phyloP scores from a whole-genome alignment of 2,797 vertebrate species.

The Sphaeramia orbicularis region DNA sequence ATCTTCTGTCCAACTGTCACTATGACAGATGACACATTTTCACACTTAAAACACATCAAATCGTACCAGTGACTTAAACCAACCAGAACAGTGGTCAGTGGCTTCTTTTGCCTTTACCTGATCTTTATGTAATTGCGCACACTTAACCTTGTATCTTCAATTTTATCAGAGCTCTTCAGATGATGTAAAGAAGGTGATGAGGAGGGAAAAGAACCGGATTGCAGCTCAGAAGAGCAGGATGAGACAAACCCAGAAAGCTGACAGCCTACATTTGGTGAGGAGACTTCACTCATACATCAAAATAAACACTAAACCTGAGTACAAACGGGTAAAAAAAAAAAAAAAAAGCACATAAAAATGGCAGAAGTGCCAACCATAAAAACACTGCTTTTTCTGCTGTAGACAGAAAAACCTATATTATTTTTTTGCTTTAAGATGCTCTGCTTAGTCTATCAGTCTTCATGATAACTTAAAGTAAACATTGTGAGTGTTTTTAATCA shows the following conservation, averaged over 20 bases:
- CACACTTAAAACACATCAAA: too few relatives aligned
- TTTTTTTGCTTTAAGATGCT: too few relatives aligned
- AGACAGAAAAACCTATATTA: too few relatives aligned
- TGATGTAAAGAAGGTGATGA: conserved; percentile 93
- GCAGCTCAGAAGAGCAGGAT: conserved; percentile 98
- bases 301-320: background rate
- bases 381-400: background rate
- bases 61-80: too few relatives aligned
- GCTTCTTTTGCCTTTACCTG: background rate
- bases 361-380: too few relatives aligned
- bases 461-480: background rate
- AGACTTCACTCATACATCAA: conserved; percentile 6
- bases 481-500: background rate
- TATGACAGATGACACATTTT: background rate
- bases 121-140: background rate
- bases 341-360: too few relatives aligned
- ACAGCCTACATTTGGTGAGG: conserved; percentile 96
- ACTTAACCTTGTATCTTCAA: conserved; percentile 17
- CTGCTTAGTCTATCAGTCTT: too few relatives aligned
- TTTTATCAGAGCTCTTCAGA: conserved; percentile 91
- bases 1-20: conserved; percentile 46
- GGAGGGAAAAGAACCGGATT: conserved; percentile 97
- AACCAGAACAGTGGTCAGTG: too few relatives aligned
- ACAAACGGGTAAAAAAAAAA: too few relatives aligned
- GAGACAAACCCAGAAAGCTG: conserved; percentile 97